phyloP scores from a whole-genome alignment of 2,888 invertebrate species.

The Drosophila siamana region DNA sequence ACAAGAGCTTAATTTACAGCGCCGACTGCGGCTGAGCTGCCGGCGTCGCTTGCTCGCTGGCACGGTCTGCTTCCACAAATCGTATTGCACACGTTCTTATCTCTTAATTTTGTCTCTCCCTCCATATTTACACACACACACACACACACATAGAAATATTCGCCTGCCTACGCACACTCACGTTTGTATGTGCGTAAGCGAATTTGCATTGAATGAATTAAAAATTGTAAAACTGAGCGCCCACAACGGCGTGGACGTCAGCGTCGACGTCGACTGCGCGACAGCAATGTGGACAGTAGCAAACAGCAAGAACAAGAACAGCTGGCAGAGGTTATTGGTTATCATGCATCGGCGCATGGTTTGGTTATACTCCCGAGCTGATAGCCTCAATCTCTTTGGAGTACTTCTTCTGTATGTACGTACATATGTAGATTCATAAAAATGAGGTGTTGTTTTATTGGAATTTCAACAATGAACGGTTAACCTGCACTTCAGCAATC shows the following conservation, averaged over 20 bases:
- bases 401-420: not conserved
- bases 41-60: slow-evolving; percentile 43
- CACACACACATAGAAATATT: not conserved
- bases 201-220: slow-evolving; percentile 74
- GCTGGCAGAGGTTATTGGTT: slow-evolving; percentile 42
- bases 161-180: not conserved
- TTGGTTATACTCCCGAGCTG: slow-evolving; percentile 26
- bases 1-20: slow-evolving; percentile 62
- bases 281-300: not conserved
- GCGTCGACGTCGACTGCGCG: slow-evolving; percentile 7
- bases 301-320: slow-evolving; percentile 33
- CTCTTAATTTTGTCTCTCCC: slow-evolving; percentile 16
- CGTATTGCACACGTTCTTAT: slow-evolving; percentile 65
- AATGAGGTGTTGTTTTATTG: slow-evolving; percentile 37
- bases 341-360: slow-evolving; percentile 31
- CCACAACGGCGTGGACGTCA: slow-evolving; percentile 11
- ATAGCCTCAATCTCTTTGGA: slow-evolving; percentile 46
- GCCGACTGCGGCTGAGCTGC: slow-evolving; percentile 39
- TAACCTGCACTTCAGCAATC: slow-evolving; percentile 6
- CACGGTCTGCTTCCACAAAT: slow-evolving; percentile 61
- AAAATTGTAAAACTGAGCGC: slow-evolving; percentile 64
- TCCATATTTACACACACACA: not conserved
- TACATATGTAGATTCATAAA: slow-evolving; percentile 19
- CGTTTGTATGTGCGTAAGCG: slow-evolving; percentile 24
- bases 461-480: slow-evolving; percentile 35